Evolutionary conservation across 2,797 vertebrate species (phyloP), one percentile per base, ranked within the genome.

Genomic region (Paedocypris micromegethes): DNA sequence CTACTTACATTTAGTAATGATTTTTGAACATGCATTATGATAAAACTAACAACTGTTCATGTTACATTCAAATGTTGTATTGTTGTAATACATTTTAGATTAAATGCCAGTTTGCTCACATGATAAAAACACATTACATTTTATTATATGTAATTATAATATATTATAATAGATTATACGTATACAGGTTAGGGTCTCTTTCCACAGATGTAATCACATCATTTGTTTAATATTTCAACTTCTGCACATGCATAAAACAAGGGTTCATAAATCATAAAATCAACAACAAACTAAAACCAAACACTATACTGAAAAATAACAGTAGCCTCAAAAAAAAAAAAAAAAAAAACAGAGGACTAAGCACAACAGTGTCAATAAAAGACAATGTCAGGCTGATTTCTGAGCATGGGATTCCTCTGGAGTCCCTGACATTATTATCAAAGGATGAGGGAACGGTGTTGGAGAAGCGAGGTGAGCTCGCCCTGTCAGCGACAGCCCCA

Each of bases 211-310:
- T 9, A 37, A 45, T 23, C 41, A 61, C 38, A 60, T 52, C 23
- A 68, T 68, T 54, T 2, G 47, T 54, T 61, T 55, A 39, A 62
- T 49, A 49, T 55, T 69, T 9, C 7, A 55, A 69, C 54, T 23
- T 23, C n/a, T 61, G 45, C 55, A 40, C 58, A 69, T 69, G 45
- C 60, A 69, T 69, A 69, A 48, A 62, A 69, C 62, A 62, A 55
- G 48, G 45, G 39, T 62, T 69, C 44, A 69, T 69, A 8, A 62
- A 56, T 62, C 51, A 54, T 61, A 61, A 38, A 61, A 43, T 61
- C 38, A 60, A 60, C 58, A 61, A 9, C 6, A 60, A 61, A 60
- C 53, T 44, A 68, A 68, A 60, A 4, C 66, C 54, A 49, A 9
- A 7, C 39, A 62, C 51, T 1, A 44, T 37, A 49, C 47, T 50